Evolutionary conservation across 1,140 invertebrate genomes (phyloP).

Genomic region (Adelges cooleyi): DNA sequence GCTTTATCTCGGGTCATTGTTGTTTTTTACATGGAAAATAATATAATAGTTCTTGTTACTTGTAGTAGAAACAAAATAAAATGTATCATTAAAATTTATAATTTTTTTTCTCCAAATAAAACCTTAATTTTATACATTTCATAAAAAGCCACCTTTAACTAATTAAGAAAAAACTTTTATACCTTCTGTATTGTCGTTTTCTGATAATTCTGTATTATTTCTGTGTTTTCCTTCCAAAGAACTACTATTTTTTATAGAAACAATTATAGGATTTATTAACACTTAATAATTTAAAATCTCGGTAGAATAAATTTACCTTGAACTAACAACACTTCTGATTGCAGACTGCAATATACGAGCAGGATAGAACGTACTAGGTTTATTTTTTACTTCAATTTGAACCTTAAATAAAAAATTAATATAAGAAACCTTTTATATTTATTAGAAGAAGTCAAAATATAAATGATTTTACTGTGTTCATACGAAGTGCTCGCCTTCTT

Average conservation of each 20-base stretch:
- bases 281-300: not conserved
- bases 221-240: not conserved
- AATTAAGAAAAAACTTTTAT: not conserved
- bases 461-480: slow-evolving; percentile 9
- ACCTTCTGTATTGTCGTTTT: slow-evolving; percentile 19
- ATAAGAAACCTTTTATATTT: not conserved
- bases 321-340: slow-evolving; percentile 20
- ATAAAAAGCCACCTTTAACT: no score
- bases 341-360: slow-evolving; percentile 16
- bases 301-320: not conserved
- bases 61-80: no score
- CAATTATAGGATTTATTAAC: no score
- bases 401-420: not conserved
- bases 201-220: not conserved
- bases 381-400: slow-evolving; percentile 17
- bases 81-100: not conserved
- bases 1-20: no score
- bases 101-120: not conserved
- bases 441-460: not conserved
- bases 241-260: not conserved
- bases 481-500: slow-evolving; percentile 10
- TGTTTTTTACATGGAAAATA: no score
- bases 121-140: no score
- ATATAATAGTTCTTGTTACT: no score
- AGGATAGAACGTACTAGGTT: slow-evolving; percentile 20